Conservation (phyloP, 2,113 vertebrate species). For the Probosciger aterrimus region DNA sequence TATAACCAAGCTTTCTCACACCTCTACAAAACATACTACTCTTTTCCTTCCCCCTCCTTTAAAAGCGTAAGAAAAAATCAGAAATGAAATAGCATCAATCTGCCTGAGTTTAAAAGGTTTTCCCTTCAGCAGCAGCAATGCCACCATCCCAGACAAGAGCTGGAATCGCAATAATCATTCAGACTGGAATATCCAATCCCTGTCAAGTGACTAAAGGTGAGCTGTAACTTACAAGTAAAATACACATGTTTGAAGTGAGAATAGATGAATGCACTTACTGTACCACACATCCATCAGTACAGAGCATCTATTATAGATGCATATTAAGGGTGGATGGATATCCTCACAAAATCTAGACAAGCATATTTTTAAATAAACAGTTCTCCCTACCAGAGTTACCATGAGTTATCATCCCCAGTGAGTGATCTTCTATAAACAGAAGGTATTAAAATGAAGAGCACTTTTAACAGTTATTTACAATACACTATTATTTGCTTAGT, state of each 20-base stretch:
- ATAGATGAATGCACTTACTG: not conserved
- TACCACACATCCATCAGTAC: not conserved
- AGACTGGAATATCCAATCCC: not conserved
- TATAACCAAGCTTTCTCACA: not conserved
- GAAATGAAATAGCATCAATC: not conserved
- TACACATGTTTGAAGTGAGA: not conserved
- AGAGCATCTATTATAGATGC: not conserved
- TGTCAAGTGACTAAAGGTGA: not conserved
- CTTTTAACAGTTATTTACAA: slow-evolving; percentile 32
- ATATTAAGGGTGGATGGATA: not conserved
- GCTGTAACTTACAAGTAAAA: not conserved
- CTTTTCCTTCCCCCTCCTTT: not conserved
- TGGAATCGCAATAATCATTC: not conserved
- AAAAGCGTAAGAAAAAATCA: not conserved
- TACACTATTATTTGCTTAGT: not conserved
- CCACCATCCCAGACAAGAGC: not conserved
- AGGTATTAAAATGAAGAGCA: slow-evolving; percentile 26
- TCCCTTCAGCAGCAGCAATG: not conserved
- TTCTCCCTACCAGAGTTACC: not conserved
- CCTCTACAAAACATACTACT: not conserved
- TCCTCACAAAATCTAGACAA: not conserved
- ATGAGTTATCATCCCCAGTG: not conserved
- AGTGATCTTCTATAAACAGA: not conserved
- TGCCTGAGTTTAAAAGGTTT: not conserved
- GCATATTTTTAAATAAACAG: not conserved